phyloP scores from a whole-genome alignment of 2,888 invertebrate genomes.

The Reticulitermes lucifugus region DNA sequence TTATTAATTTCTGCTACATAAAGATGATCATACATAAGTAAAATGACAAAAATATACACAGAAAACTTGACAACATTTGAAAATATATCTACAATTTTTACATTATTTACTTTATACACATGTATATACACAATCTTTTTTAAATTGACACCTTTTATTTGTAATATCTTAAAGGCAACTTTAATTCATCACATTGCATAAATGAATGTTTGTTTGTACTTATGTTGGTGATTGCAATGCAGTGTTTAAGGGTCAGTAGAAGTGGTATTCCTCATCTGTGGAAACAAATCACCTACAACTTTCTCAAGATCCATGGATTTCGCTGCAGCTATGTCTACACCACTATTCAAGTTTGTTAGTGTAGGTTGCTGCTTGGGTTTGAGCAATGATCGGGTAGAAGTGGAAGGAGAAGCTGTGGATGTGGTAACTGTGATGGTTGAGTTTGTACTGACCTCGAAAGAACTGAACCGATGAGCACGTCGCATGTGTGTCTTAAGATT shows the following conservation, averaged over 20 bases:
- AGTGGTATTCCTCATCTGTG: slow-evolving; percentile 43
- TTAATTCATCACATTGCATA: slow-evolving; percentile 27
- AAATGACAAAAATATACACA: slow-evolving; percentile 40
- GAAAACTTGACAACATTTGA: slow-evolving; percentile 27
- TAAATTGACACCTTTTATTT: slow-evolving; percentile 35
- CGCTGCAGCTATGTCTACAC: background rate
- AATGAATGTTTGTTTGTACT: slow-evolving; percentile 35
- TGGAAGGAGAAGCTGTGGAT: slow-evolving; percentile 1
- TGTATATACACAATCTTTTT: slow-evolving; percentile 5
- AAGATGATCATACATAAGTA: background rate
- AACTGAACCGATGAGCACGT: slow-evolving; percentile 63
- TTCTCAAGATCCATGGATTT: slow-evolving; percentile 51
- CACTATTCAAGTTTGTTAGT: background rate
- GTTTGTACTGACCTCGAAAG: slow-evolving; percentile 11
- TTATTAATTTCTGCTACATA: slow-evolving; percentile 25
- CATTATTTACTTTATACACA: background rate
- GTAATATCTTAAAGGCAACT: slow-evolving; percentile 36
- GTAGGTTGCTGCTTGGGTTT: slow-evolving; percentile 18
- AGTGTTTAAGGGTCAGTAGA: slow-evolving; percentile 17
- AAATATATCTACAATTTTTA: slow-evolving; percentile 41
- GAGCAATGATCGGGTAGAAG: slow-evolving; percentile 13
- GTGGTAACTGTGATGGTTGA: background rate
- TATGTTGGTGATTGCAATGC: background rate
- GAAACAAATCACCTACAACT: slow-evolving; percentile 54
- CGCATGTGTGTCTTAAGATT: slow-evolving; percentile 72